A percentile compares a stretch with the other conserved stretches of the same genome.
Evolutionary conservation across 2,797 vertebrate species (phyloP).

Genomic region (Tenualosa ilisha): DNA sequence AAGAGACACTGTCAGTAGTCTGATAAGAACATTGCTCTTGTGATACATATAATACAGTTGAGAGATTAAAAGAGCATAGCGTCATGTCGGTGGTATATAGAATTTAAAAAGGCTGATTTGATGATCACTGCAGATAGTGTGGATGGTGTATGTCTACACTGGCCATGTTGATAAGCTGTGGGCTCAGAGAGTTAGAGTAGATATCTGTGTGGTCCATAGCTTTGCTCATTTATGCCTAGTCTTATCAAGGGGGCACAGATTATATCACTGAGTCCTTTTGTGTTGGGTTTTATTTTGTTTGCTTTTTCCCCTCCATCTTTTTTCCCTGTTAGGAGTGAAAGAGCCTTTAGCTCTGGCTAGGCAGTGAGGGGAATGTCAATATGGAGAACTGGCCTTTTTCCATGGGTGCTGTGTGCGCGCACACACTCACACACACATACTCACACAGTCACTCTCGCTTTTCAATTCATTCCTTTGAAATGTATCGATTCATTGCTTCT

Average conservation of each 20-base stretch:
- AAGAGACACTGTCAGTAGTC: background rate
- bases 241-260: constrained; percentile 67
- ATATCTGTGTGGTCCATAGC: constrained; percentile 70
- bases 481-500: constrained; percentile 17
- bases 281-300: constrained; percentile 79
- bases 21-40: background rate
- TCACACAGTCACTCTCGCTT: background rate
- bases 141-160: background rate
- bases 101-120: background rate
- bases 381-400: constrained; percentile 75
- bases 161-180: background rate
- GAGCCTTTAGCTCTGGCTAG: constrained; percentile 71
- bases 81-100: background rate
- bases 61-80: background rate
- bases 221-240: constrained; percentile 63
- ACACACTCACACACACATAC: constrained; percentile 30
- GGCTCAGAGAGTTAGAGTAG: background rate
- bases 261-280: constrained; percentile 75
- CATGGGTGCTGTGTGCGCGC: constrained; percentile 64
- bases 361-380: constrained; percentile 84
- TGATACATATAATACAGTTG: background rate
- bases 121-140: background rate
- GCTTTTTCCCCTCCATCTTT: constrained; percentile 69
- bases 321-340: constrained; percentile 67
- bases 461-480: background rate